Percentiles rank a stretch among this genome's conserved stretches.
phyloP scores from a whole-genome alignment of 1,140 invertebrate species.

The Philotrypesis tridentata region DNA sequence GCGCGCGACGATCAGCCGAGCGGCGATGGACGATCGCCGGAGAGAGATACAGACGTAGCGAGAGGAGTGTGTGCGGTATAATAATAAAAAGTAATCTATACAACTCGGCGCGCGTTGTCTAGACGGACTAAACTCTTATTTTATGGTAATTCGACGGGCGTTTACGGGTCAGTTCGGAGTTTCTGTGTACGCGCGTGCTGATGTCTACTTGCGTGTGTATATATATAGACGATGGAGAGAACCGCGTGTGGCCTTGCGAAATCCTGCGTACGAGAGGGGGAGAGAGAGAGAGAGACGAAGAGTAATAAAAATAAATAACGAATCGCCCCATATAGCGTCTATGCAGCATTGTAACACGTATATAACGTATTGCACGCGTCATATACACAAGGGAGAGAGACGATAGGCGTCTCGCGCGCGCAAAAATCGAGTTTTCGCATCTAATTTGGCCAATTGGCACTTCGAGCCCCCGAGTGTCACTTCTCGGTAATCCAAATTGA shows the following conservation, averaged over 20 bases:
- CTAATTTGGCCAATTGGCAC: not conserved
- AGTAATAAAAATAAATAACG: no score
- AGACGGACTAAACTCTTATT: constrained; percentile 2
- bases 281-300: not conserved
- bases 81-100: constrained; percentile 5
- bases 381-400: no score
- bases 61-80: not conserved
- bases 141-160: constrained; percentile 4
- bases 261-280: not conserved
- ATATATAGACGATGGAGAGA: no score
- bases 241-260: not conserved
- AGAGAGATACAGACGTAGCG: not conserved
- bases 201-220: no score
- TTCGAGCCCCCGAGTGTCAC: not conserved
- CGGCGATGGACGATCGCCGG: constrained; percentile 10
- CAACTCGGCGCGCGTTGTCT: not conserved
- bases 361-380: no score
- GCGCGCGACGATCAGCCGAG: not conserved
- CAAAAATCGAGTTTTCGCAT: not conserved
- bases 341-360: no score
- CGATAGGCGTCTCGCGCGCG: no score
- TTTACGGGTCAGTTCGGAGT: not conserved
- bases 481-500: constrained; percentile 34
- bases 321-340: no score
- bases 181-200: not conserved